Evolutionary conservation across 2,888 invertebrate species (phyloP).

Genomic region (Dasysyrphus tricinctus): DNA sequence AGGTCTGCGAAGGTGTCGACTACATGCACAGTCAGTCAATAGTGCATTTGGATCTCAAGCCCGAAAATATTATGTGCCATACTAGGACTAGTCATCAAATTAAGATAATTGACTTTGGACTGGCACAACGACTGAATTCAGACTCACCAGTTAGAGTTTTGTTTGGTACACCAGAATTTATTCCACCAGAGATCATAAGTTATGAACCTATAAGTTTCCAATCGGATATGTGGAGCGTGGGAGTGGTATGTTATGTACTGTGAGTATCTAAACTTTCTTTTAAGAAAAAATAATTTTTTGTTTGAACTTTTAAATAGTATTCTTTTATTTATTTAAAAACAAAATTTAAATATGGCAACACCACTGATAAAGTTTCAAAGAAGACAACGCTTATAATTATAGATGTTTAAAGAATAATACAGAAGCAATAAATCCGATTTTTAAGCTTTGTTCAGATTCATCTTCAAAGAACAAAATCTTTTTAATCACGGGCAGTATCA

Average conservation of each 20-base stretch:
- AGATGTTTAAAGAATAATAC: no score
- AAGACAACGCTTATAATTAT: no score
- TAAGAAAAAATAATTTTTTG: background rate
- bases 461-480: no score
- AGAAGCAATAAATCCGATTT: no score
- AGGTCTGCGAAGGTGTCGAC: conserved; percentile 95
- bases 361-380: no score
- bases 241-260: conserved; percentile 96
- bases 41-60: conserved; percentile 96
- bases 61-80: conserved; percentile 97
- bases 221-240: conserved; percentile 98
- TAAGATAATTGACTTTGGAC: conserved; percentile 97
- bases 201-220: conserved; percentile 93
- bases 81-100: conserved; percentile 92
- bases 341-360: no score
- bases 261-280: conserved; percentile 85
- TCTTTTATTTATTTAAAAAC: no score
- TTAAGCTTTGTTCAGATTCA: no score
- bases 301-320: no score
- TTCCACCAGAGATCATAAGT: conserved; percentile 95
- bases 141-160: conserved; percentile 88
- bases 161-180: conserved; percentile 96
- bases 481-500: no score
- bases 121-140: conserved; percentile 90
- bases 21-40: conserved; percentile 94